Evolutionary conservation across 2,113 vertebrate species (phyloP), one percentile per base, ranked within the genome.

Genomic region (Bagarius yarrelli): DNA sequence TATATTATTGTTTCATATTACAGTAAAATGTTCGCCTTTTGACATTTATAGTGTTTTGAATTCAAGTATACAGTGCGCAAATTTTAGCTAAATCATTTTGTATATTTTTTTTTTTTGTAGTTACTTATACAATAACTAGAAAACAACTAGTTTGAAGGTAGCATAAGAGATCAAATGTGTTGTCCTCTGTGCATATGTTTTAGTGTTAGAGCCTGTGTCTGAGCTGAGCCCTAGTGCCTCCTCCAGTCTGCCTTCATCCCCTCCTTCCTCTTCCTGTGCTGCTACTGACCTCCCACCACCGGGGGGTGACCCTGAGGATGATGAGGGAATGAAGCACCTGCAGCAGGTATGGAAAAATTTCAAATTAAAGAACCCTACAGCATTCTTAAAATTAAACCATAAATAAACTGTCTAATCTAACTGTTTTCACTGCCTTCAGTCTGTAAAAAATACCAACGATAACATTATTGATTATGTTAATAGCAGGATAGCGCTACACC

Each of bases 311-410:
- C 86, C 92, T 0, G 96, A 97, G 89, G 96, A 97, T 9, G 96
- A 97, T 9, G 95, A 97, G 87, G 96, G 96, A 88, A 94, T 97
- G 93, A 96, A 96, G 90, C 96, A 96, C 87, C 91, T 97, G 84
- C 95, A 97, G 86, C 96, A 97, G 95, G 96, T 96, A 87, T 14
- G 5, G 15, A 4, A 70, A 52, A 19, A 19, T 25, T 66, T 3
- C 34, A 36, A 25, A 25, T 21, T n/a, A n/a, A n/a, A n/a, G n/a
- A n/a, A 2, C 23, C 23, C 0, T 69, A 5, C 14, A 1, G 21
- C 8, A 30, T 30, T 0, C 25, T 1, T 2, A 27, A 30, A 27
- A 36, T 18, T 52, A 18, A 47, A 1, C 19, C 3, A 1, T 0
- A 50, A 27, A 15, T 52, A 36, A 13, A 50, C n/a, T 53, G 3